These are phyloP conservation scores for Tragulus kanchil DNA, from an alignment of 2,113 vertebrate species.

Conservation along the genomic window DNA sequence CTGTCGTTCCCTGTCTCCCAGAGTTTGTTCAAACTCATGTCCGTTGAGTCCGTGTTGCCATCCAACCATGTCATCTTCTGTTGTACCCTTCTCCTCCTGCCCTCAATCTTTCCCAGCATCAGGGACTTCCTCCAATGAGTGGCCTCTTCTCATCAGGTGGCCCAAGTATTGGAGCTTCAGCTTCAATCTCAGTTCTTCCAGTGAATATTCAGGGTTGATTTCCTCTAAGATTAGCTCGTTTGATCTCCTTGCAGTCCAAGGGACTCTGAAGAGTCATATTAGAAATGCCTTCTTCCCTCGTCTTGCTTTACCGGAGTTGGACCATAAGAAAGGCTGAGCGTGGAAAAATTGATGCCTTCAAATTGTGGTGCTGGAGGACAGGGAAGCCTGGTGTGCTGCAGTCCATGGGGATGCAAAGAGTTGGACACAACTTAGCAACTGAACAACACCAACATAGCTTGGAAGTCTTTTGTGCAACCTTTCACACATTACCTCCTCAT, in stretches of 20 bases:
- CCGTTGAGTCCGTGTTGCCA: not conserved
- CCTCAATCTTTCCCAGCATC: not conserved
- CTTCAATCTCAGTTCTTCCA: not conserved
- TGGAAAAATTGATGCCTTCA: too few species aligned
- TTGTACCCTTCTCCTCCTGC: not conserved
- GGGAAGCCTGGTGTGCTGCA: too few species aligned
- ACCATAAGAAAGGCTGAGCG: too few species aligned
- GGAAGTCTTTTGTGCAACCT: not conserved
- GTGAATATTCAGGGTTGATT: not conserved
- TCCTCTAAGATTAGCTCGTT: not conserved
- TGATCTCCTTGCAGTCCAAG: not conserved
- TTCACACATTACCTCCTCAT: not conserved
- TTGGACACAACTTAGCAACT: too few species aligned
- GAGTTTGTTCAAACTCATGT: not conserved
- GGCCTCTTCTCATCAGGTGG: not conserved
- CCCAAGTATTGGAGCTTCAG: not conserved
- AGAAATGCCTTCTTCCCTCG: not conserved
- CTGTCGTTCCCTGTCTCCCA: not conserved
- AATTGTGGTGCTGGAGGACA: too few species aligned
- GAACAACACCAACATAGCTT: not conserved
- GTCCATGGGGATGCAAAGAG: too few species aligned
- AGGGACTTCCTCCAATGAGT: not conserved
- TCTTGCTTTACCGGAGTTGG: not conserved
- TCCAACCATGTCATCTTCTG: not conserved
- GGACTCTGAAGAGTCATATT: not conserved